These are phyloP conservation scores for Pollenia amentaria DNA, from an alignment of 2,888 invertebrate genomes.

Conservation along the genomic window DNA sequence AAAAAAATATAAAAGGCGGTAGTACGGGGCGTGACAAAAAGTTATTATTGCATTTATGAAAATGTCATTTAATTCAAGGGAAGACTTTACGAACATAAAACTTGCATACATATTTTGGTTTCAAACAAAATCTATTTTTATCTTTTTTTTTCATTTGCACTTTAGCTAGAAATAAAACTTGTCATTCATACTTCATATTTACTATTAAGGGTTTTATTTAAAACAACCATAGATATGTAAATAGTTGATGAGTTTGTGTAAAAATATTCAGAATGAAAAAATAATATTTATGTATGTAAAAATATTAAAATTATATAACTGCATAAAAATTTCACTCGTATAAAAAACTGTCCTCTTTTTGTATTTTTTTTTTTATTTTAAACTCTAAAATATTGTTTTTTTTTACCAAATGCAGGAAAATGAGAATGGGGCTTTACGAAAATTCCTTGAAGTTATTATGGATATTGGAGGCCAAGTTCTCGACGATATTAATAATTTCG, in stretches of 20 bases:
- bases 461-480: slow-evolving; percentile 91
- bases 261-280: slow-evolving; percentile 2
- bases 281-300: neutral
- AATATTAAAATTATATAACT: neutral
- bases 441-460: slow-evolving; percentile 92
- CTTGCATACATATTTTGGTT: too few species aligned
- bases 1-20: too few species aligned
- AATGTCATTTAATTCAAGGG: too few species aligned
- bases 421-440: slow-evolving; percentile 90
- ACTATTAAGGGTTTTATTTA: neutral
- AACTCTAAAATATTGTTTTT: neutral
- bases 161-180: neutral
- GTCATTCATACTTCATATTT: neutral
- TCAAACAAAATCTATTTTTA: too few species aligned
- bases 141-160: neutral
- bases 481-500: slow-evolving; percentile 88
- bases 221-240: neutral
- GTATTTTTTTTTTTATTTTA: neutral
- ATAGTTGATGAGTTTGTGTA: slow-evolving; percentile 9
- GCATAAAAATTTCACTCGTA: slow-evolving; percentile 33
- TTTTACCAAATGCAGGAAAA: slow-evolving; percentile 77
- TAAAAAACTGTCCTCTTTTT: neutral
- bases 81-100: too few species aligned
- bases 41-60: too few species aligned
- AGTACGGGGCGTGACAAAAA: too few species aligned